Evolutionary conservation across 2,797 vertebrate genomes (phyloP).

Genomic region (Lacerta viridis): DNA sequence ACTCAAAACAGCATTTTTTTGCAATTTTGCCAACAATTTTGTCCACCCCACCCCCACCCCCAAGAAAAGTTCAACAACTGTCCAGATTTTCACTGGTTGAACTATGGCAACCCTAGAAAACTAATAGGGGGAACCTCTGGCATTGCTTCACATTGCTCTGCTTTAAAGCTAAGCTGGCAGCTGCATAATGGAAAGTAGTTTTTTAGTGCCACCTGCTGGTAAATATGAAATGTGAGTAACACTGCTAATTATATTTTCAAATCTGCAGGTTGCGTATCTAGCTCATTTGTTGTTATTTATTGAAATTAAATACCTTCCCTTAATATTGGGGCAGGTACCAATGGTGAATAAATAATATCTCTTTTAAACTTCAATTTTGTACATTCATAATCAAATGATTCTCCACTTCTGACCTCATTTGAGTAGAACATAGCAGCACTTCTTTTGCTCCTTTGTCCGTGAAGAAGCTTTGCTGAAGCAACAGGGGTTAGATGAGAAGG

Average conservation of each 20-base stretch:
- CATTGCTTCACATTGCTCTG: neutral
- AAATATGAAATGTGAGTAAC: neutral
- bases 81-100: too few species aligned
- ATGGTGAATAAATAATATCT: neutral
- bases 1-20: neutral
- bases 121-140: neutral
- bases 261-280: neutral
- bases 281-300: neutral
- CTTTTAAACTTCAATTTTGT: neutral
- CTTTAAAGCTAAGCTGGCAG: neutral
- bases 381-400: neutral
- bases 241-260: conserved; percentile 1
- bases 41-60: neutral
- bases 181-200: neutral
- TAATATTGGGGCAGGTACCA: neutral
- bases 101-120: neutral
- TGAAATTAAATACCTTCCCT: too few species aligned
- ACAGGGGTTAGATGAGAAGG: too few species aligned
- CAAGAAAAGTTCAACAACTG: too few species aligned
- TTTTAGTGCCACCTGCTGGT: conserved; percentile 11
- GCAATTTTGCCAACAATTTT: neutral
- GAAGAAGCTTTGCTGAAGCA: neutral
- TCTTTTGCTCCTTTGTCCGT: neutral
- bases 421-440: neutral
- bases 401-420: neutral